Percentiles rank a stretch among this genome's conserved stretches.
phyloP scores from a whole-genome alignment of 2,888 invertebrate genomes.

The Dolichomitus sp. region DNA sequence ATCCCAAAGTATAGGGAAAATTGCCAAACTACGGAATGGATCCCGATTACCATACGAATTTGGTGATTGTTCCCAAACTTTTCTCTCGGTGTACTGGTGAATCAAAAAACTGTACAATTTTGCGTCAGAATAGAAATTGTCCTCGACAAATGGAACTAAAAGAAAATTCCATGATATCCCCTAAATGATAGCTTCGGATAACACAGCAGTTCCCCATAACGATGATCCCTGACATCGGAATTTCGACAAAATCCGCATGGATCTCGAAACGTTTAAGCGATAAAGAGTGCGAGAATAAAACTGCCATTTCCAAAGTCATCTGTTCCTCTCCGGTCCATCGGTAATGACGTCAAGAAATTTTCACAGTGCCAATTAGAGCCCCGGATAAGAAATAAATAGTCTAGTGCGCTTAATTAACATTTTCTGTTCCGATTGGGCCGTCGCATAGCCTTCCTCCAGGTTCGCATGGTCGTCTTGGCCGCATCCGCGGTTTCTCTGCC shows the following conservation, averaged over 20 bases:
- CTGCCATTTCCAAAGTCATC: not conserved
- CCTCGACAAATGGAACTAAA: not conserved
- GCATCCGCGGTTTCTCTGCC: slow-evolving; percentile 59
- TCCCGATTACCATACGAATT: no score
- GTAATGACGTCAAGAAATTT: slow-evolving; percentile 72
- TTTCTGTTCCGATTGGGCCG: slow-evolving; percentile 83
- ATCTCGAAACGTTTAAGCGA: not conserved
- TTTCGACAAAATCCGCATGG: slow-evolving; percentile 29
- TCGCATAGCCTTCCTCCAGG: slow-evolving; percentile 59
- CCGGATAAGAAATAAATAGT: slow-evolving; percentile 75
- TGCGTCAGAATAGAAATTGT: no score
- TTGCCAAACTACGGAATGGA: no score
- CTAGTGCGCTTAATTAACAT: slow-evolving; percentile 84
- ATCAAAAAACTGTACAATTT: no score
- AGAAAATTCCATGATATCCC: not conserved
- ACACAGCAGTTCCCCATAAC: not conserved
- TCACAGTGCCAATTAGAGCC: slow-evolving; percentile 80
- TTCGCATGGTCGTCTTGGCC: slow-evolving; percentile 53
- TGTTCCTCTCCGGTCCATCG: not conserved
- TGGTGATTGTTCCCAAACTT: no score
- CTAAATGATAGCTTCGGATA: slow-evolving; percentile 38
- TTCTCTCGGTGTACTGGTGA: no score
- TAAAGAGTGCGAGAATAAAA: slow-evolving; percentile 29
- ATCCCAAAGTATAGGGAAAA: no score
- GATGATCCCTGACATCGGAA: slow-evolving; percentile 35